Base-by-base conservation (phyloP, 2,797 vertebrate species). In the Lutjanus campechanus region DNA sequence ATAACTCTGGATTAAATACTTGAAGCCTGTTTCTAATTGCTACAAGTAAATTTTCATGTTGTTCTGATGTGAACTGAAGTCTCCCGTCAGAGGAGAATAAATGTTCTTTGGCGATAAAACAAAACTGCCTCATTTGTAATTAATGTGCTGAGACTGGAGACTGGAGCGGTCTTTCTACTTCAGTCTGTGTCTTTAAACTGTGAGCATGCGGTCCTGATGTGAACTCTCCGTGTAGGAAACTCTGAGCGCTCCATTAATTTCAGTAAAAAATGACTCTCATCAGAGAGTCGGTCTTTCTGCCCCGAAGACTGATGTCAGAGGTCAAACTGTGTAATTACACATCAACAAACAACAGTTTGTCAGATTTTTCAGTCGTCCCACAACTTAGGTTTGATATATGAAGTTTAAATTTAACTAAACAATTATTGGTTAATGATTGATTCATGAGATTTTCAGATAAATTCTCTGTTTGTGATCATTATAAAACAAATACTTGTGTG, bases 81-180 rank as follows among this genome's bases (percentile, higher is more conserved):
- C 44, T 44, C 2, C 12, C 11, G 4, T 11, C 44, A 17, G 16
- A 7, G 47, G 7, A 25, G 41, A 46, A 8, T 25, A 40, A 16
- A 1, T 11, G 1, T 59, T 49, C 4, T 49, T 55, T 22, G 20
- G 6, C 0, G 11, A 13, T 12, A 8, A 11, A 46, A 5, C 7
- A 8, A 16, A 54, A 43, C 17, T 1, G 3, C 11, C 12, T n/a
- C 12, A 8, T 22, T 22, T 25, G 47, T 0, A 25, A n/a, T 12
- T 40, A 71, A 50, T 71, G n/a, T 3, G 6, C 47, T n/a, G 8
- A 36, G 12, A 41, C 67, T 5, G 29, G 29, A 36, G 29, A 11
- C 20, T 1, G 15, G 2, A n/a, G 13, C 2, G 1, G 1, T 40
- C 29, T 0, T 50, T 8, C 7, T 0, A 4, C 13, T 41, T 54